Evolutionary conservation across 2,113 vertebrate genomes (phyloP), one percentile per base, ranked within the genome.

Genomic region (Ophthalmolycus amberensis): DNA sequence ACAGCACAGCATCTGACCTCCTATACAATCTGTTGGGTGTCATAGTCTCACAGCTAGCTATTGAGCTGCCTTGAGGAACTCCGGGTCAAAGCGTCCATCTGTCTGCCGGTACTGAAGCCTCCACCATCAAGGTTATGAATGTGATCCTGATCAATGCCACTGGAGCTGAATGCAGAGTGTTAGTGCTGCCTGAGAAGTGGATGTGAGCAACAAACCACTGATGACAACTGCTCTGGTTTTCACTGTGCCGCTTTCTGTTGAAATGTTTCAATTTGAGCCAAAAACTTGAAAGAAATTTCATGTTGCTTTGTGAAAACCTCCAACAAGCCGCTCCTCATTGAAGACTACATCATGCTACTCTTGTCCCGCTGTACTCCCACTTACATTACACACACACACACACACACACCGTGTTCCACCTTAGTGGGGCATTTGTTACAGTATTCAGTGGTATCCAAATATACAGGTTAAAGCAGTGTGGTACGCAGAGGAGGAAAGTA

Each of bases 181-280:
- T 38, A 54, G 56, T 27, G 42, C 29, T 66, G 9, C 12, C 25
- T 58, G 16, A 58, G 52, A 58, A 18, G 25, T 14, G 20, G n/a
- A 10, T 54, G 34, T n/a, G n/a, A 15, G 38, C 16, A 14, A 64
- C 5, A 6, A 59, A 37, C 67, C 18, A 46, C 2, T 60, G 34
- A 14, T 69, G 22, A 25, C 72, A 65, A 44, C 64, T 69, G 62
- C 67, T 56, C 38, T 34, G 42, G 46, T 67, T 77, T 70, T 67
- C 25, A 52, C 42, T 68, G 63, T 73, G 18, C 40, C 20, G 15
- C 79, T 67, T 85, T 71, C 50, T 25, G 22, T n/a, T 15, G 65
- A 60, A 66, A 46, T 32, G 44, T 42, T 80, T 48, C 38, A 64
- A 25, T 20, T 62, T 50, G 40, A 64, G 44, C 15, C 34, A 54